Conservation (phyloP, 2,797 vertebrate species). For the Pseudocheirus occidentalis region DNA sequence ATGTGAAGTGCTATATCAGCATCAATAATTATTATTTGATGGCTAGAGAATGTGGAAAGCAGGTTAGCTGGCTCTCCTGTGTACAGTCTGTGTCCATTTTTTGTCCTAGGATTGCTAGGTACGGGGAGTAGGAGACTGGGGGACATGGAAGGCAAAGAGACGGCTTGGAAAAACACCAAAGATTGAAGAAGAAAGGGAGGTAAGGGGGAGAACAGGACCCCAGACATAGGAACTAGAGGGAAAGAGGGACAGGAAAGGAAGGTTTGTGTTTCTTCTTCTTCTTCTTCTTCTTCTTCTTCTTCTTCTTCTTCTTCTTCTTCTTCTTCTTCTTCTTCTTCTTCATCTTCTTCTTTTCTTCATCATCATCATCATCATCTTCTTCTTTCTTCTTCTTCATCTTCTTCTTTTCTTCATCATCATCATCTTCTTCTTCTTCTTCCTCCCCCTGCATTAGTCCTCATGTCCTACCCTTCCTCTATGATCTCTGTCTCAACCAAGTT, state of each 20-base stretch:
- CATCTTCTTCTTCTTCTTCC: background rate
- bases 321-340: background rate
- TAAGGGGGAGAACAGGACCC: background rate
- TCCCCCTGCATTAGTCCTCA: background rate
- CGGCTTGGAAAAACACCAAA: accelerated
- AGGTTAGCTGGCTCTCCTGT: background rate
- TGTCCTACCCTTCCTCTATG: background rate
- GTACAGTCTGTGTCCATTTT: background rate
- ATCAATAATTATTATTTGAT: background rate
- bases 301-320: background rate
- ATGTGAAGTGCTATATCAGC: background rate
- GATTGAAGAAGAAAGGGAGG: no score
- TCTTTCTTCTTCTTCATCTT: background rate
- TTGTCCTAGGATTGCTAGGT: background rate
- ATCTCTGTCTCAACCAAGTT: background rate
- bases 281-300: background rate
- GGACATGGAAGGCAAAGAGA: background rate
- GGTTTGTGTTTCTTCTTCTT: background rate
- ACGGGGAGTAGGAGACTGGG: accelerated
- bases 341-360: no score
- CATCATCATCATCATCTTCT: no score
- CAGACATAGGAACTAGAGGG: background rate
- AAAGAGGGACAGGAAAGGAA: accelerated
- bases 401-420: no score
- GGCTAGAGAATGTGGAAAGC: background rate